A percentile compares a stretch with the other conserved stretches of the same genome.
Conservation (phyloP, 2,888 invertebrate genomes). For the Drosophila paranaensis region DNA sequence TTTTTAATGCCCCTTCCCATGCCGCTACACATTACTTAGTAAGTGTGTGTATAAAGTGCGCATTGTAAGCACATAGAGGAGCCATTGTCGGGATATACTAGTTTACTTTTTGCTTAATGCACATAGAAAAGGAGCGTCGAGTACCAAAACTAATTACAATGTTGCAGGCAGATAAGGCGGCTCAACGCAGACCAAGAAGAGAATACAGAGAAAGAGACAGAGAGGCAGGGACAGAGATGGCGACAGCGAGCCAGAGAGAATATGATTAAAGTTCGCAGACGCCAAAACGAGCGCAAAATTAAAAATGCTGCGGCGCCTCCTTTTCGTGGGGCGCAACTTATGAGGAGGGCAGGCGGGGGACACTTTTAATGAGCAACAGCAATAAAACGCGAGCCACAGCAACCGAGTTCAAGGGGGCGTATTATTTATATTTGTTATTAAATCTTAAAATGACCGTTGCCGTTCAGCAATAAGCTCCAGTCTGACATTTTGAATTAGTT, state of each 20-base stretch:
- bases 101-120: conserved; percentile 47
- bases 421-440: conserved; percentile 77
- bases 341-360: conserved; percentile 28
- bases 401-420: conserved; percentile 54
- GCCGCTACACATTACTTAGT: conserved; percentile 23
- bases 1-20: conserved; percentile 35
- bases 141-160: conserved; percentile 75
- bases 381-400: conserved; percentile 61
- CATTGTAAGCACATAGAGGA: conserved; percentile 64
- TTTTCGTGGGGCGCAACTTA: conserved; percentile 46
- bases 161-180: conserved; percentile 56
- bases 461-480: conserved; percentile 14
- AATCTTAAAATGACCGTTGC: conserved; percentile 58
- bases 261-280: conserved; percentile 71
- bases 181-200: conserved; percentile 1
- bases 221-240: not conserved
- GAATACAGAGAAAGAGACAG: not conserved
- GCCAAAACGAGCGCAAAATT: conserved; percentile 67
- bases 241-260: conserved; percentile 47
- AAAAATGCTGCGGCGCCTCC: conserved; percentile 71
- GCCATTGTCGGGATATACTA: conserved; percentile 46
- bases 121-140: conserved; percentile 27
- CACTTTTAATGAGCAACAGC: conserved; percentile 71
- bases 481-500: conserved; percentile 50
- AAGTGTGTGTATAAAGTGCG: conserved; percentile 41